Evolutionary conservation across 2,113 vertebrate genomes (phyloP).

Genomic region (Otocyon megalotis): DNA sequence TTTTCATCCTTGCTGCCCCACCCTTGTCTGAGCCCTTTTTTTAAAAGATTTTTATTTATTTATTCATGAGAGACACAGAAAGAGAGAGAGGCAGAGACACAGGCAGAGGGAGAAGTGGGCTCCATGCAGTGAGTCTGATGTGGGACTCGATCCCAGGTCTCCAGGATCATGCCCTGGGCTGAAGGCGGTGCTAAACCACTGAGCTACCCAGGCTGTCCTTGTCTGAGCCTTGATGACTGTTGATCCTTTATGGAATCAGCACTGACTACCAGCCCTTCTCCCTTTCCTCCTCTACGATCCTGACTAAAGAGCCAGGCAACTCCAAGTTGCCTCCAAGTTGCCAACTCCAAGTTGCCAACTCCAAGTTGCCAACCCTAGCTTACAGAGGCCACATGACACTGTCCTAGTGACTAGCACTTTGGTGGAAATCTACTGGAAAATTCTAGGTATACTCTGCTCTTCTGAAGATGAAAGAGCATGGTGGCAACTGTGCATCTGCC

Average conservation of each 20-base stretch:
- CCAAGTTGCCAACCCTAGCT: not conserved
- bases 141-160: too few relatives aligned
- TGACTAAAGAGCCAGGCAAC: not conserved
- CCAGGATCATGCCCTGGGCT: too few relatives aligned
- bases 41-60: too few relatives aligned
- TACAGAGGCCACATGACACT: too few relatives aligned
- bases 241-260: rapidly evolving
- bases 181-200: too few relatives aligned
- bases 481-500: too few relatives aligned
- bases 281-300: not conserved
- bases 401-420: not conserved
- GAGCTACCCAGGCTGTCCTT: not conserved
- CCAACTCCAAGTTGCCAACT: not conserved
- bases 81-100: too few relatives aligned
- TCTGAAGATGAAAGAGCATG: not conserved
- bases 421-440: not conserved
- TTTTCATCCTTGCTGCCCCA: not conserved
- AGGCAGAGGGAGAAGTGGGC: too few relatives aligned
- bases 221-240: too few relatives aligned
- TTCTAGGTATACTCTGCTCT: not conserved
- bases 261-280: not conserved
- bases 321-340: too few relatives aligned
- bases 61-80: too few relatives aligned
- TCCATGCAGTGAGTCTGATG: too few relatives aligned
- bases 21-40: not conserved